Evolutionary conservation across 2,797 vertebrate species (phyloP).

Genomic region (Chaunax sp.): DNA sequence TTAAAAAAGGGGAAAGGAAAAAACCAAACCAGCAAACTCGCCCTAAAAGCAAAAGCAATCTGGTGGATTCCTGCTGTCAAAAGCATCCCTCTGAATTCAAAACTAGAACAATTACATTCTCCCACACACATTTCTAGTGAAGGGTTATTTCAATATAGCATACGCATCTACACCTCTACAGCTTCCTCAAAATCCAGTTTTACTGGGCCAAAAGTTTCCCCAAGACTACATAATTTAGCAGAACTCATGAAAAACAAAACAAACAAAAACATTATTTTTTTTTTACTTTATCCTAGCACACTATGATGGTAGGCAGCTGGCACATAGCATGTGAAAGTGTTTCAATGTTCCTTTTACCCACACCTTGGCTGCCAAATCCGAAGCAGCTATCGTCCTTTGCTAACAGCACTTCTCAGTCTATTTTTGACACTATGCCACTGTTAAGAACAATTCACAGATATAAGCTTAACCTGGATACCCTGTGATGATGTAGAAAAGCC

Average conservation of each 20-base stretch:
- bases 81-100: constrained; percentile 68
- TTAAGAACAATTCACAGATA: constrained; percentile 77
- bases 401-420: constrained; percentile 67
- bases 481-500: constrained; percentile 72
- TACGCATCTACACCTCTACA: constrained; percentile 80
- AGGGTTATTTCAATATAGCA: constrained; percentile 78
- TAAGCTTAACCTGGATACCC: constrained; percentile 81
- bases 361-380: constrained; percentile 70
- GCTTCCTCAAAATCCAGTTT: constrained; percentile 78
- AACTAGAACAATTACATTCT: constrained; percentile 81
- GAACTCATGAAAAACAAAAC: constrained; percentile 54
- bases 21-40: constrained; percentile 74
- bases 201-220: constrained; percentile 67
- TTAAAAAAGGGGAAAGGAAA: constrained; percentile 22
- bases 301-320: constrained; percentile 78
- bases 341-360: constrained; percentile 60
- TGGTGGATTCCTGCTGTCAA: constrained; percentile 71
- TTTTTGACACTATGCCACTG: constrained; percentile 69
- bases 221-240: constrained; percentile 71
- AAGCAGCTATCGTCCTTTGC: constrained; percentile 63
- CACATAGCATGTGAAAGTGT: constrained; percentile 78
- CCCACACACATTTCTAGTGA: constrained; percentile 81
- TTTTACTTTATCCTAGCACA: constrained; percentile 63
- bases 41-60: constrained; percentile 79
- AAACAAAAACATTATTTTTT: no score